Evolutionary conservation across 2,888 invertebrate genomes (phyloP), one percentile per base, ranked within the genome.

Genomic region (Eupeodes luniger): DNA sequence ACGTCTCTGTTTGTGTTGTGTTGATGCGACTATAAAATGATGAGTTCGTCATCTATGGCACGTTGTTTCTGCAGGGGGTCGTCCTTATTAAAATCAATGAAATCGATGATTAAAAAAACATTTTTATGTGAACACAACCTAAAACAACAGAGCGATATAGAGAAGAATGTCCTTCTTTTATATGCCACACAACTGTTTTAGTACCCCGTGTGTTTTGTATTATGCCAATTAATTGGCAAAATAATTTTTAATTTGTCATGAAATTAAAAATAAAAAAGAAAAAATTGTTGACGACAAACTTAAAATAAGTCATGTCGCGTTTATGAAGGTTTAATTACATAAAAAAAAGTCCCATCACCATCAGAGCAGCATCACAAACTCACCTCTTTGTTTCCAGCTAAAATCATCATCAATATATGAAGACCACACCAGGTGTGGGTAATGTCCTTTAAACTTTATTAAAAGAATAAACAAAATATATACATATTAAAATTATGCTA

Each of bases 161-260:
- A 34, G 27, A 67, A 34, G 27, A 67, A 59, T 34, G 67, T 69
- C 78, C 44, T 53, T 36, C n/a, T 47, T 72, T 76, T 57, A 27
- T 19, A 11, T 10, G 4, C 2, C 16, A 36, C 36, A 19, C 72
- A 47, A 27, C 19, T 10, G 4, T 72, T 85, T 81, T 44, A 66
- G 51, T 85, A 49, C 19, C 66, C 53, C 80, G 14, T 34, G 16
- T 77, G 59, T 55, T 36, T 64, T 79, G 72, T 80, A 62, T 75
- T 87, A 77, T 74, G 81, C 88, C 78, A 88, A 88, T 85, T 88
- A 88, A 88, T 88, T 88, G 69, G 88, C 88, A 66, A 85, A 88
- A 88, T 81, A 75, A 78, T 88, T 88, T 87, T 85, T 81, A 70
- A 88, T 81, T 88, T 85, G 84, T 88, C 85, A 85, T 78, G 44